Percentiles rank a stretch among this genome's conserved stretches.
Conservation (phyloP, 2,113 vertebrate genomes). For the Siphamia tubifer region DNA sequence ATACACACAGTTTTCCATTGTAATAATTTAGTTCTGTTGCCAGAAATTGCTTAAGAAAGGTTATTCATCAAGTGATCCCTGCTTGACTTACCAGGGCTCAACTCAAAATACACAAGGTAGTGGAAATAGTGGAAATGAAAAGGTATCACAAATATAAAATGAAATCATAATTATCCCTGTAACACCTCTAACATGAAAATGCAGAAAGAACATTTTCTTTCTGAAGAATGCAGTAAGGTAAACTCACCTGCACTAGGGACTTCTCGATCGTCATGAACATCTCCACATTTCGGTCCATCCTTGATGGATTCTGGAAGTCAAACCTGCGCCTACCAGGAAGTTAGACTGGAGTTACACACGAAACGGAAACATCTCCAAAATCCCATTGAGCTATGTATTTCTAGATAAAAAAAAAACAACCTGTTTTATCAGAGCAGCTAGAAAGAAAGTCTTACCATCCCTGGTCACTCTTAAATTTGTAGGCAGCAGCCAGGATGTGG, state of each 20-base stretch:
- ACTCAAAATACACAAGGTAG: background rate
- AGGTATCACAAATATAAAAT: background rate
- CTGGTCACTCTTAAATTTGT: slow-evolving; percentile 99
- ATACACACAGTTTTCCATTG: background rate
- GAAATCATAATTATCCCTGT: background rate
- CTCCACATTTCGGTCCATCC: slow-evolving; percentile 98
- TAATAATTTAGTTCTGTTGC: background rate
- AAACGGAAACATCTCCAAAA: slow-evolving; percentile 48
- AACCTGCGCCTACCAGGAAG: slow-evolving; percentile 92
- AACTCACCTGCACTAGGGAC: slow-evolving; percentile 90
- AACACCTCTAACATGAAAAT: background rate
- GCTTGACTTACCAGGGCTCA: background rate
- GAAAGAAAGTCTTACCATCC: slow-evolving; percentile 89
- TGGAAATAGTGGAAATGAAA: background rate
- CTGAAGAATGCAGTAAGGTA: background rate
- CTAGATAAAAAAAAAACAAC: no score
- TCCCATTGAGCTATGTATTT: no score
- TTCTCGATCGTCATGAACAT: slow-evolving; percentile 99
- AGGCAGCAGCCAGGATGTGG: slow-evolving; percentile 96
- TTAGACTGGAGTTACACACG: slow-evolving; percentile 80
- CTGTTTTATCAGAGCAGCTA: background rate
- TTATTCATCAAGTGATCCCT: background rate
- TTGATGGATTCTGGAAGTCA: slow-evolving; percentile 98
- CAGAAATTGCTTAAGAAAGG: background rate
- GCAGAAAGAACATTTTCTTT: background rate